Percentiles rank a stretch among this genome's conserved stretches.
Evolutionary conservation across 2,113 vertebrate species (phyloP).

Genomic region (Syrmaticus mikado): DNA sequence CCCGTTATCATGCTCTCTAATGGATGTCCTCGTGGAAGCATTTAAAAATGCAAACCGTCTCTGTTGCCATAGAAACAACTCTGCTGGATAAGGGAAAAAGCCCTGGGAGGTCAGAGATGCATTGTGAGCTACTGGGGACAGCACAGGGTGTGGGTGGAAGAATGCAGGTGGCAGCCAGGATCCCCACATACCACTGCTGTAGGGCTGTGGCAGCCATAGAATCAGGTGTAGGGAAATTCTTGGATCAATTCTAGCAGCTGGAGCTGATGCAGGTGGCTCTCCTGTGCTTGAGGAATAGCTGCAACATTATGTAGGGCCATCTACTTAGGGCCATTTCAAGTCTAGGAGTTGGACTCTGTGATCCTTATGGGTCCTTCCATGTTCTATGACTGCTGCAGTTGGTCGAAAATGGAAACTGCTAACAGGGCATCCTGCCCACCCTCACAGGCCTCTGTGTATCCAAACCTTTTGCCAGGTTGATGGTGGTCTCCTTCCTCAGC

Average conservation of each 20-base stretch:
- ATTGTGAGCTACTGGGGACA: not conserved
- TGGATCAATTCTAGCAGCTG: not conserved
- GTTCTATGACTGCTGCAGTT: not conserved
- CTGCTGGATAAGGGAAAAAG: not conserved
- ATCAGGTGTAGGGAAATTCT: not conserved
- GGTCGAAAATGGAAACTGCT: not conserved
- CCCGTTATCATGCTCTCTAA: not conserved
- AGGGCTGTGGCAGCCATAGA: not conserved
- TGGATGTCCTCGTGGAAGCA: not conserved
- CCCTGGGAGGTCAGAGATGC: accelerated
- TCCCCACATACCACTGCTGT: not conserved
- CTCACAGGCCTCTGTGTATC: not conserved
- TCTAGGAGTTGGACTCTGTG: too few relatives aligned
- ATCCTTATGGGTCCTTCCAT: too few relatives aligned
- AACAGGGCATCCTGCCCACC: not conserved
- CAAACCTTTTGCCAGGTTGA: not conserved
- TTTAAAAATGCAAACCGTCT: constrained; percentile 8
- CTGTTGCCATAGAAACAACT: not conserved
- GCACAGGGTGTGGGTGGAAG: not conserved
- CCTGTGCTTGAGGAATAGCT: not conserved
- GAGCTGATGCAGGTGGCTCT: not conserved
- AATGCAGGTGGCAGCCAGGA: accelerated
- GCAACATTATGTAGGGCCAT: not conserved
- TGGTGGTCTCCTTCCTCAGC: not conserved
- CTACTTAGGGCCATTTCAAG: too few relatives aligned